Base-by-base conservation (phyloP, 2,888 invertebrate genomes). In the Alloscopus bannaensis region DNA sequence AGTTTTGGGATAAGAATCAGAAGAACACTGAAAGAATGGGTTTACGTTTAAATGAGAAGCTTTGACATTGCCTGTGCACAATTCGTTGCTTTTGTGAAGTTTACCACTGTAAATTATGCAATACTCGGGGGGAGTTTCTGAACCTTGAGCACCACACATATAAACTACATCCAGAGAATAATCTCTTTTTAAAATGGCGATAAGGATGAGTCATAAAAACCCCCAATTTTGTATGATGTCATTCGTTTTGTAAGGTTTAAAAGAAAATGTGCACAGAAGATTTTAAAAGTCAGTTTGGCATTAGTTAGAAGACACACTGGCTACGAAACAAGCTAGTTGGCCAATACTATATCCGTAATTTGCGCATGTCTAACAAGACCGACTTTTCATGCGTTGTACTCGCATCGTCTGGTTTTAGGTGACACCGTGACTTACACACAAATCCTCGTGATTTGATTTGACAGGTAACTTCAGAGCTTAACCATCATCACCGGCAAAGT, bases 401-500 rank as follows among this genome's bases (percentile, higher is more conserved):
- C 18, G 20, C 24, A 4, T 18, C 24, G 20, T n/a, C 16, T 45
- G 18, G 2, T 18, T 45, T 45, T 18, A 52, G 20, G 20, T 13
- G 13, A 42, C 31, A 3, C 36, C 22, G 20, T 55, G 3, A 3
- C 13, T 22, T 13, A 18, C 36, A 36, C 1, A 26, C 20, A 59
- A n/a, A 31, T 59, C 52, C 52, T 3, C 40, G 18, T 60, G 40
- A 60, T 60, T 60, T 60, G 36, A 69, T 57, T 57, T 57, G 69
- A 69, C 69, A 69, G 45, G 69, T 16, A 59, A 28, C 69, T 45
- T 69, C 69, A 69, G 18, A n/a, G n/a, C n/a, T n/a, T n/a, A n/a
- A n/a, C 40, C 20, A 55, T 31, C 26, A 26, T 3, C 16, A 22
- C 3, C 42, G 42, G 45, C 45, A 36, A 31, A 50, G 52, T 24